A percentile compares a stretch with the other conserved stretches of the same genome.
Evolutionary conservation across 1,140 invertebrate species (phyloP).

Genomic region (Chlorops oryzae): DNA sequence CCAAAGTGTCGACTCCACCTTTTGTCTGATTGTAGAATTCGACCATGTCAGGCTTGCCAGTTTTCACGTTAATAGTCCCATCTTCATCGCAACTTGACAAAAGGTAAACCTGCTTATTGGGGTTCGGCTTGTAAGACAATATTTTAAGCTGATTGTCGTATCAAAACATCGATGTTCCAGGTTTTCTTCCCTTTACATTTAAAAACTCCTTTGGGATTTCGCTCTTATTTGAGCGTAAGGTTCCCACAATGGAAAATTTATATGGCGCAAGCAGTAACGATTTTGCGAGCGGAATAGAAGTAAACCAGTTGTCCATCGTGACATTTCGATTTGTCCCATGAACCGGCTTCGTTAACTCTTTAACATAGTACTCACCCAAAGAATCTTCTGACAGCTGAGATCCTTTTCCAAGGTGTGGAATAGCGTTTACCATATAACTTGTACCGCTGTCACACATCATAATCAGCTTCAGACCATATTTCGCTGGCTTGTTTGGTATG

Average conservation of each 20-base stretch:
- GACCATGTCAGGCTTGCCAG: slow-evolving; percentile 44
- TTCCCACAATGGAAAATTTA: slow-evolving; percentile 16
- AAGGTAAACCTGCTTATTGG: slow-evolving; percentile 15
- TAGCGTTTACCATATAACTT: slow-evolving; percentile 33
- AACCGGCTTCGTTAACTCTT: slow-evolving; percentile 7
- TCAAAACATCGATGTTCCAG: slow-evolving; percentile 13
- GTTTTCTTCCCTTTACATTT: slow-evolving; percentile 5
- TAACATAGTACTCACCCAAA: slow-evolving; percentile 23
- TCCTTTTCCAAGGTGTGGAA: slow-evolving; percentile 28
- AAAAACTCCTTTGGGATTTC: slow-evolving; percentile 13
- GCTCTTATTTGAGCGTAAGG: slow-evolving; percentile 20
- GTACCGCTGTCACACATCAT: slow-evolving; percentile 26
- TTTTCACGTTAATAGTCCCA: slow-evolving; percentile 15
- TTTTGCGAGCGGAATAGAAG: slow-evolving; percentile 4
- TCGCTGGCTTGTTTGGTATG: slow-evolving; percentile 35
- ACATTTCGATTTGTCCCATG: slow-evolving; percentile 21
- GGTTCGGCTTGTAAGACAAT: slow-evolving; percentile 17
- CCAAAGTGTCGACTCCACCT: slow-evolving; percentile 42
- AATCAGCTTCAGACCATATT: slow-evolving; percentile 48
- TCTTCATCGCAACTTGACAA: slow-evolving; percentile 18
- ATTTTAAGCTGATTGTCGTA: slow-evolving; percentile 18
- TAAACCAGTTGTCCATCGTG: slow-evolving; percentile 19
- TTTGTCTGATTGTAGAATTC: slow-evolving; percentile 47
- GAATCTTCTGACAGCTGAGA: slow-evolving; percentile 17
- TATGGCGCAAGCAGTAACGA: too few species aligned